A percentile compares a stretch with the other conserved stretches of the same genome.
These are phyloP conservation scores for Asteroscopus sphinx DNA, from an alignment of 2,888 invertebrate species.

Conservation along the genomic window DNA sequence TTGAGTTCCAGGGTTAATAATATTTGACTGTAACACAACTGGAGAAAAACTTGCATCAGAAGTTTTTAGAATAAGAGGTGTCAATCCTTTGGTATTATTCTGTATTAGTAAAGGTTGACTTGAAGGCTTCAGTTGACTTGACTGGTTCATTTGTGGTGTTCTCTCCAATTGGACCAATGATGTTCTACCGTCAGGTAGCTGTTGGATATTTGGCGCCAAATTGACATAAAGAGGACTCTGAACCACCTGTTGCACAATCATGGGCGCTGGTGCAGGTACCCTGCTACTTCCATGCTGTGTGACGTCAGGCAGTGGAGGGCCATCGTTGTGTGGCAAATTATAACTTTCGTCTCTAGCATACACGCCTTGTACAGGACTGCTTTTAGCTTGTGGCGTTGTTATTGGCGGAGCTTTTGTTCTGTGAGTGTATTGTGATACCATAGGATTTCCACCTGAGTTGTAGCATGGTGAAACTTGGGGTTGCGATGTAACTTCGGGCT, in stretches of 20 bases:
- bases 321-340: slow-evolving; percentile 71
- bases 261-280: slow-evolving; percentile 71
- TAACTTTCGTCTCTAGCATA: slow-evolving; percentile 76
- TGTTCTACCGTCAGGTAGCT: slow-evolving; percentile 72
- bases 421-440: slow-evolving; percentile 80
- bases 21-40: slow-evolving; percentile 92
- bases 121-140: slow-evolving; percentile 66
- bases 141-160: slow-evolving; percentile 68
- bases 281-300: slow-evolving; percentile 72
- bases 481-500: slow-evolving; percentile 67
- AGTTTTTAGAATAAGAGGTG: slow-evolving; percentile 81
- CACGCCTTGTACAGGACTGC: slow-evolving; percentile 73
- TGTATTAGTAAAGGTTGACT: slow-evolving; percentile 79
- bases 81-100: slow-evolving; percentile 76
- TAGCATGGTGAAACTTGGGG: slow-evolving; percentile 77
- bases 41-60: slow-evolving; percentile 87
- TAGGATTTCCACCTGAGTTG: slow-evolving; percentile 76
- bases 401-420: slow-evolving; percentile 58
- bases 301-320: slow-evolving; percentile 71
- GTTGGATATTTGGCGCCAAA: slow-evolving; percentile 77
- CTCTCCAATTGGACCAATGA: slow-evolving; percentile 75
- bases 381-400: slow-evolving; percentile 67
- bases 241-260: slow-evolving; percentile 83
- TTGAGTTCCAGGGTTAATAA: slow-evolving; percentile 86
- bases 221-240: slow-evolving; percentile 84